Percentiles rank a stretch among this genome's conserved stretches.
These are phyloP conservation scores for Ancistrus triradiatus DNA, from an alignment of 2,113 vertebrate genomes.

Conservation along the genomic window DNA sequence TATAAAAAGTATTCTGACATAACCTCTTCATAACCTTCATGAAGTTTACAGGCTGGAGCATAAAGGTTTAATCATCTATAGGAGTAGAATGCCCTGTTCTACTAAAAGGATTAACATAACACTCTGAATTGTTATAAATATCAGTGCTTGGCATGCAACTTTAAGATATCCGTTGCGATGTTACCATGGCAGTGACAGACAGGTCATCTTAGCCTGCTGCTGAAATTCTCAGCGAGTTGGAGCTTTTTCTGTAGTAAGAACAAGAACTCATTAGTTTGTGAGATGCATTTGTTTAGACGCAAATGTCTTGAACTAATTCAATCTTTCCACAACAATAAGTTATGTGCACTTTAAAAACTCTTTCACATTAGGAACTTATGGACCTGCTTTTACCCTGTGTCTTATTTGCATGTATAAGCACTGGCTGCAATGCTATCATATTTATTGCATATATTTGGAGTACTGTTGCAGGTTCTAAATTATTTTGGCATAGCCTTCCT, in stretches of 20 bases:
- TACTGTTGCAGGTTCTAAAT: no score
- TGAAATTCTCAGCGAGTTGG: slow-evolving; percentile 33
- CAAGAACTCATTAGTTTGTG: slow-evolving; percentile 37
- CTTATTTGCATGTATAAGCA: no score
- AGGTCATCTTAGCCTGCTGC: slow-evolving; percentile 40
- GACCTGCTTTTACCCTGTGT: no score
- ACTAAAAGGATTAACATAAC: slow-evolving; percentile 25
- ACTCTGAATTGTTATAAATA: slow-evolving; percentile 46
- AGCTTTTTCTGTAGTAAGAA: slow-evolving; percentile 36
- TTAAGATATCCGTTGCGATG: slow-evolving; percentile 32
- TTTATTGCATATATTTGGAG: no score
- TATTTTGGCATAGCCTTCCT: no score
- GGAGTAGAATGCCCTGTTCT: slow-evolving; percentile 12
- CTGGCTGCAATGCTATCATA: no score
- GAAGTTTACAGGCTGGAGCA: background rate
- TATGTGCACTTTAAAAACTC: background rate
- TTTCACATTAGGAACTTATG: no score
- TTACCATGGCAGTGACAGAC: slow-evolving; percentile 47
- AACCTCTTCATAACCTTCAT: background rate
- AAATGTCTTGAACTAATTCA: slow-evolving; percentile 8
- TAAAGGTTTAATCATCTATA: slow-evolving; percentile 4
- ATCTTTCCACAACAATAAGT: background rate
- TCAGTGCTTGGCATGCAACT: slow-evolving; percentile 31
- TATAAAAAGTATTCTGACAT: background rate
- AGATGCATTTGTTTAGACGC: slow-evolving; percentile 38